phyloP scores from a whole-genome alignment of 2,797 vertebrate genomes.

The Catamblyrhynchus diadema region DNA sequence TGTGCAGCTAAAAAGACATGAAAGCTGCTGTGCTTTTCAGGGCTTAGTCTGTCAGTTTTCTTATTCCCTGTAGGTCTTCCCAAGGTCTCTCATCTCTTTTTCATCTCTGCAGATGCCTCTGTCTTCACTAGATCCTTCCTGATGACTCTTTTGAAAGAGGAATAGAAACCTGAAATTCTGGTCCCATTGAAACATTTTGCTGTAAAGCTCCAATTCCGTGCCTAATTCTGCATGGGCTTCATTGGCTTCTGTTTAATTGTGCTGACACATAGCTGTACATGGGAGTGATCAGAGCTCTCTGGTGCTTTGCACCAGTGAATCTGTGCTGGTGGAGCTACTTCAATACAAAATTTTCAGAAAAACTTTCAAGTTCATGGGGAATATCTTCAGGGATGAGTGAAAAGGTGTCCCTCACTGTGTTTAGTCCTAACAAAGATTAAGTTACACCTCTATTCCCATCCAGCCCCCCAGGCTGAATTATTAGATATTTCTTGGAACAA shows the following conservation, averaged over 20 bases:
- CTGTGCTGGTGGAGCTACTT: background rate
- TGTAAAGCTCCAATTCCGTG: background rate
- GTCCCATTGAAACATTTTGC: background rate
- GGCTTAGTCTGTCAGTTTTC: background rate
- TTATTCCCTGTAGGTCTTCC: background rate
- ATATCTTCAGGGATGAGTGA: background rate
- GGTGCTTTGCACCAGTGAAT: background rate
- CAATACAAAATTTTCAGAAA: background rate
- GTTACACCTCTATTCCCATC: background rate
- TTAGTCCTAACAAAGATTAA: background rate
- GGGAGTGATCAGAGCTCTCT: background rate
- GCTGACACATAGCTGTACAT: background rate
- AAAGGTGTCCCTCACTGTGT: rapidly evolving
- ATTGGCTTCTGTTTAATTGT: background rate
- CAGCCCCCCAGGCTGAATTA: background rate
- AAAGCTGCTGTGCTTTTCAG: conserved; percentile 11
- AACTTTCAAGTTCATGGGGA: background rate
- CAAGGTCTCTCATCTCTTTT: background rate
- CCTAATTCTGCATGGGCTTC: background rate
- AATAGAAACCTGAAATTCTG: background rate
- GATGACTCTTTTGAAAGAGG: background rate
- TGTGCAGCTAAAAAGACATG: background rate
- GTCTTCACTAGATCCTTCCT: background rate
- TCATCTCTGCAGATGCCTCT: background rate
- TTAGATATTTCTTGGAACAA: background rate